Evolutionary conservation across 1,140 invertebrate genomes (phyloP).

Genomic region (Pseudomyrmex gracilis): DNA sequence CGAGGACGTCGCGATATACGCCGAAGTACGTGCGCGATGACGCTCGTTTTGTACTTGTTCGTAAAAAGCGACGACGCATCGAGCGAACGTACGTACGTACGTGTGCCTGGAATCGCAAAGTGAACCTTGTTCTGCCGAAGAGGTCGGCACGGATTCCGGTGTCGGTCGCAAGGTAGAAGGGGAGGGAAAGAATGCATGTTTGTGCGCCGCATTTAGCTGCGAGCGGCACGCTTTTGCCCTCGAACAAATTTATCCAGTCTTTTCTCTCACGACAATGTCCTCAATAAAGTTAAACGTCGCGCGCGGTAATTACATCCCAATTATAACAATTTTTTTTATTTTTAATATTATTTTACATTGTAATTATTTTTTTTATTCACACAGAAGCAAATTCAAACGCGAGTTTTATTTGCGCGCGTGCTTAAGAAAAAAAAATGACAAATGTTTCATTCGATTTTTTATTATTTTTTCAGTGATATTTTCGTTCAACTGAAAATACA

Average conservation of each 20-base stretch:
- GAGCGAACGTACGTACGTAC: too few species aligned
- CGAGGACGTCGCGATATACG: slow-evolving; percentile 44
- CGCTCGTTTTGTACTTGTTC: slow-evolving; percentile 30
- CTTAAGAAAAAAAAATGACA: too few species aligned
- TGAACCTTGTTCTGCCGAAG: slow-evolving; percentile 32
- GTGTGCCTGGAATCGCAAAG: slow-evolving; percentile 40
- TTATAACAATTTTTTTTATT: neutral
- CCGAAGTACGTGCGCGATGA: neutral
- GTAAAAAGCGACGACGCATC: slow-evolving; percentile 18
- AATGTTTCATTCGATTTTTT: too few species aligned
- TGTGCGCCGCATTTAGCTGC: slow-evolving; percentile 22
- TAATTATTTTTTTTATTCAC: neutral
- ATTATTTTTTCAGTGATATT: too few species aligned
- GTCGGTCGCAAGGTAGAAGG: neutral
- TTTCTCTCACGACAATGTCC: neutral
- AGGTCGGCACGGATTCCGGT: slow-evolving; percentile 31
- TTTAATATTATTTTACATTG: neutral
- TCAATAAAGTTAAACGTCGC: neutral
- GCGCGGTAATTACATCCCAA: neutral
- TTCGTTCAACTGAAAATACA: too few species aligned
- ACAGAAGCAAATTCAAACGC: neutral
- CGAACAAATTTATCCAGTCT: neutral
- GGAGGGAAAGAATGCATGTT: slow-evolving; percentile 1
- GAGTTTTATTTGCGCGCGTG: too few species aligned
- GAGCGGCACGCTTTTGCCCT: slow-evolving; percentile 33